Evolutionary conservation across 2,888 invertebrate species (phyloP), one percentile per base, ranked within the genome.

Genomic region (Sphaerophoria rueppellii): DNA sequence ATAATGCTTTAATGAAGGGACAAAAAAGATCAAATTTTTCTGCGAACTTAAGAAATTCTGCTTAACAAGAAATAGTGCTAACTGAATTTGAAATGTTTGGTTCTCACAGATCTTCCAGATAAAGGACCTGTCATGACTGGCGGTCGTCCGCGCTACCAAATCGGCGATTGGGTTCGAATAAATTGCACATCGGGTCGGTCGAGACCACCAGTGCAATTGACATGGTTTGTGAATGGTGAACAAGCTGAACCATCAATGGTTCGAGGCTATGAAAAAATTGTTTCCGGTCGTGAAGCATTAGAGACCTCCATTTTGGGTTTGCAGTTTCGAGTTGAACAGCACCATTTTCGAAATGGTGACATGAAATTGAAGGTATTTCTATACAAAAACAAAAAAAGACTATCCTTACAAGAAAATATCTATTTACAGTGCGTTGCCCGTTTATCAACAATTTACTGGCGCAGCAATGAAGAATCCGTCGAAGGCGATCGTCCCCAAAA

Each of bases 381-480:
- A 7, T 40, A 2, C 4, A 40, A 40, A 40, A 40, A 40, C 1
- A 40, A 40, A 43, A 43, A 43, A 9, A 43, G 11, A 5, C 12
- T 43, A 32, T 32, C 6, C 32, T 54, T 9, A 32, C 37, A 54
- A 52, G 11, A 16, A 52, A 37, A 5, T 67, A 16, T 34, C 16
- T 11, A 14, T n/a, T 37, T 61, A 11, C 87, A 92, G 92, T 96
- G 96, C 91, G 92, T 95, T 89, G 95, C 95, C 67, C 94, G 94
- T 87, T 94, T 96, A 88, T 95, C 94, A 86, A 94, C 94, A 60
- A 93, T 95, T 87, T 95, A 95, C 91, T 94, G 94, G 93, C 93
- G 94, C 89, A 95, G 94, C 90, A 95, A 95, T 91, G 95, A 95
- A 91, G 95, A 95, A 90, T 95, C 95, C 89, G 95, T 95, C 85